A percentile compares a stretch with the other conserved stretches of the same genome.
phyloP scores from a whole-genome alignment of 2,113 vertebrate genomes.

The Menidia beryllina region DNA sequence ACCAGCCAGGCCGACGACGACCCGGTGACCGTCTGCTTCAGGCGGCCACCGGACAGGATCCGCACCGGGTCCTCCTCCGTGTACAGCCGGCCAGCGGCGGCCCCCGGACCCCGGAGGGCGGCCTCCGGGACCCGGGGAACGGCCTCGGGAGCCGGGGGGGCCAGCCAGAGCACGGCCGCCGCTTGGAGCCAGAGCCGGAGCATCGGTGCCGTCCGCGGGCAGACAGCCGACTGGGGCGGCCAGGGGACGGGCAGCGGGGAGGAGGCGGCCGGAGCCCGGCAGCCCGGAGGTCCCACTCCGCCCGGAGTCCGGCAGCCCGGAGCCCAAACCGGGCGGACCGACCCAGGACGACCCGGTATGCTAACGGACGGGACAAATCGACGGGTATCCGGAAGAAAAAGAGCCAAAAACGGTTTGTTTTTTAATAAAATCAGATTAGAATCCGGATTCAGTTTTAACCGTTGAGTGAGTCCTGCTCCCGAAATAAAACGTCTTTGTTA shows the following conservation, averaged over 20 bases:
- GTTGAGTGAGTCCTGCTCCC: background rate
- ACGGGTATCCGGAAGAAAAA: too few species aligned
- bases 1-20: conserved; percentile 91
- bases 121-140: background rate
- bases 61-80: conserved; percentile 86
- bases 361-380: too few species aligned
- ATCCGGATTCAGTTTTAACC: too few species aligned
- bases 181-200: conserved; percentile 30
- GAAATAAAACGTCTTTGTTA: conserved; percentile 7
- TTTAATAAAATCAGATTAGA: too few species aligned
- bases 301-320: too few species aligned
- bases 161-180: conserved; percentile 31
- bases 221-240: background rate
- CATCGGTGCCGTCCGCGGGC: conserved; percentile 26
- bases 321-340: too few species aligned
- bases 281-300: too few species aligned
- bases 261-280: conserved; percentile 35
- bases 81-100: conserved; percentile 81
- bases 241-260: background rate
- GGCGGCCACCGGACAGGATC: conserved; percentile 83
- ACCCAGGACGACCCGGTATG: too few species aligned
- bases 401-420: too few species aligned
- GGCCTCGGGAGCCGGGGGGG: conserved; percentile 31
- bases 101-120: background rate
- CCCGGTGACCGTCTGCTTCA: conserved; percentile 82